Percentiles rank a stretch among this genome's conserved stretches.
Evolutionary conservation across 2,888 invertebrate species (phyloP).

Genomic region (Ochlodes sylvanus): DNA sequence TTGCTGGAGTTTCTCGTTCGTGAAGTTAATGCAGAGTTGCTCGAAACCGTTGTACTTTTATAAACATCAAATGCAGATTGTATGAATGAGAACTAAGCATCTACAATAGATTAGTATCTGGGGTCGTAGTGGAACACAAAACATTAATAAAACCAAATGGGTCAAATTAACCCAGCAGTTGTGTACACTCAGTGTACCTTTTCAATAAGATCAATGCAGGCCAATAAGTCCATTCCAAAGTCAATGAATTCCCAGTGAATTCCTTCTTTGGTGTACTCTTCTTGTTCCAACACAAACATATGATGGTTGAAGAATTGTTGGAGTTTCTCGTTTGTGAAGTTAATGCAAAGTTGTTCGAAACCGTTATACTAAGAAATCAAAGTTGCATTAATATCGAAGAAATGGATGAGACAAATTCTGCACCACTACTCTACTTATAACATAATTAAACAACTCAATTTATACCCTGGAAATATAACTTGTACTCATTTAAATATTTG

Average conservation of each 20-base stretch:
- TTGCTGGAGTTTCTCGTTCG: slow-evolving; percentile 98
- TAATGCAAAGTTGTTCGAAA: slow-evolving; percentile 99
- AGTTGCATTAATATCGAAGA: slow-evolving; percentile 63
- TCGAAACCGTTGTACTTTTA: slow-evolving; percentile 97
- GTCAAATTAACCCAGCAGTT: slow-evolving; percentile 57
- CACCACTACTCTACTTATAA: neutral
- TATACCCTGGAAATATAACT: neutral
- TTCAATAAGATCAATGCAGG: slow-evolving; percentile 99
- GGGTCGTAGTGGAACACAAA: slow-evolving; percentile 51
- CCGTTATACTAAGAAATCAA: slow-evolving; percentile 94
- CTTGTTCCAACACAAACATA: slow-evolving; percentile 99
- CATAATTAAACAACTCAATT: neutral
- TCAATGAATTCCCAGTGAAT: slow-evolving; percentile 99
- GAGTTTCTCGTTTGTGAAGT: slow-evolving; percentile 99
- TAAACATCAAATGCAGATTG: slow-evolving; percentile 67
- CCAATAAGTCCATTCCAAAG: slow-evolving; percentile 99
- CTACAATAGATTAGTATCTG: slow-evolving; percentile 59
- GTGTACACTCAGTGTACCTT: slow-evolving; percentile 89
- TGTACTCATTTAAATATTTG: too few relatives aligned
- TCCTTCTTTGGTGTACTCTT: slow-evolving; percentile 98
- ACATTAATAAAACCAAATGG: slow-evolving; percentile 52
- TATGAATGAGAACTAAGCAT: slow-evolving; percentile 57
- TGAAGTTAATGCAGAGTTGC: slow-evolving; percentile 99
- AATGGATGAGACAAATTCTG: slow-evolving; percentile 17
- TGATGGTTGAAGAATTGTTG: slow-evolving; percentile 99